phyloP scores from a whole-genome alignment of 2,797 vertebrate species.

The Dryobates pubescens region DNA sequence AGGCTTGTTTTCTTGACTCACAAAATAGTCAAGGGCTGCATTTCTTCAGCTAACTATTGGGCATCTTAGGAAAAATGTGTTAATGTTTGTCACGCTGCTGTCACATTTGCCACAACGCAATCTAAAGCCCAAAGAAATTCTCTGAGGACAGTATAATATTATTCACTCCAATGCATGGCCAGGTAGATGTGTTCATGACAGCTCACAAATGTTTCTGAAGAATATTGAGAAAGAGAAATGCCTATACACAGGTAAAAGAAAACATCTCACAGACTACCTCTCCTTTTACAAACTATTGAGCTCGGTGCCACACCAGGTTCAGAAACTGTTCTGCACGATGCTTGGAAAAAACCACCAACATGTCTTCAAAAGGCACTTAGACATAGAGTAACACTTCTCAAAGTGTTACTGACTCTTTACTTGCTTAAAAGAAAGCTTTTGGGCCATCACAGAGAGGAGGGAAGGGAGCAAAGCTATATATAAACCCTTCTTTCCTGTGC shows the following conservation, averaged over 20 bases:
- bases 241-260: not conserved
- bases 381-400: not conserved
- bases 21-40: not conserved
- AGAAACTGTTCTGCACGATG: not conserved
- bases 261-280: not conserved
- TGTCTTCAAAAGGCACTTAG: not conserved
- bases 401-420: not conserved
- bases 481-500: not conserved
- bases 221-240: not conserved
- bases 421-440: not conserved
- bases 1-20: not conserved
- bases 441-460: not conserved
- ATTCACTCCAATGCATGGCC: not conserved
- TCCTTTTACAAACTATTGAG: not conserved
- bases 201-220: not conserved
- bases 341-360: not conserved
- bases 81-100: not conserved
- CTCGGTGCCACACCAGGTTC: not conserved
- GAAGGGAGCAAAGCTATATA: not conserved
- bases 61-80: not conserved
- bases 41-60: not conserved
- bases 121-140: not conserved
- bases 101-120: not conserved
- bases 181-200: not conserved
- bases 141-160: not conserved